Base-by-base conservation (phyloP, 2,888 invertebrate genomes). In the Hylaea fasciaria region DNA sequence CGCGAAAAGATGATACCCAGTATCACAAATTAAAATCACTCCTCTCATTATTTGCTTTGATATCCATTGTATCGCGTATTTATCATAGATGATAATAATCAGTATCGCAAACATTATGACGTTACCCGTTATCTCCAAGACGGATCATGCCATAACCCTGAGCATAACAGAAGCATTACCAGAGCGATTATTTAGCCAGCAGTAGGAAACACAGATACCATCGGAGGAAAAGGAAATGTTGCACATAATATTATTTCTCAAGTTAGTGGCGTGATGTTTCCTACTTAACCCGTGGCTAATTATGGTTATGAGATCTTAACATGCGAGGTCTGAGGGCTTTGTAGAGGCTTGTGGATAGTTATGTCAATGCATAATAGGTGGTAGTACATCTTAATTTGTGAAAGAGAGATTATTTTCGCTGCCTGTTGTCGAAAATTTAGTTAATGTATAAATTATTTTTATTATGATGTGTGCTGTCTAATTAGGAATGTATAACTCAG, bases 141-240 rank as follows among this genome's bases (percentile, higher is more conserved):
- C 32, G 9, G 7, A 32, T 32, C 32, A 32, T 8, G 32, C 5
- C 32, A 32, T 32, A 17, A 48, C 48, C 48, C 17, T 48, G 35
- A n/a, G 37, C 35, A 46, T 37, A 37, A 35, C 14, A 40, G 11
- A 39, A 9, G n/a, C 37, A n/a, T 37, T 37, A 12, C 35, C 32
- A 32, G 5, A 32, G 10, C 9, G 9, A 32, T 10, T 32, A 32
- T 1, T 32, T 32, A 32, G 16, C 37, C 45, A 22, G 11, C 14
- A n/a, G 14, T 44, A 37, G 48, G 48, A 59, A 66, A 47, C 53
- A 35, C 11, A 59, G 68, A 65, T 68, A 62, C 1, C 37, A 64
- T 65, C 68, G 55, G 57, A 68, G 65, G 63, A 65, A 68, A 64
- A 62, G 65, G 68, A 68, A 68, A 64, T 48, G 57, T 54, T 45